Evolutionary conservation across 2,888 invertebrate genomes (phyloP), one percentile per base, ranked within the genome.

Genomic region (Hypomecis punctinalis): DNA sequence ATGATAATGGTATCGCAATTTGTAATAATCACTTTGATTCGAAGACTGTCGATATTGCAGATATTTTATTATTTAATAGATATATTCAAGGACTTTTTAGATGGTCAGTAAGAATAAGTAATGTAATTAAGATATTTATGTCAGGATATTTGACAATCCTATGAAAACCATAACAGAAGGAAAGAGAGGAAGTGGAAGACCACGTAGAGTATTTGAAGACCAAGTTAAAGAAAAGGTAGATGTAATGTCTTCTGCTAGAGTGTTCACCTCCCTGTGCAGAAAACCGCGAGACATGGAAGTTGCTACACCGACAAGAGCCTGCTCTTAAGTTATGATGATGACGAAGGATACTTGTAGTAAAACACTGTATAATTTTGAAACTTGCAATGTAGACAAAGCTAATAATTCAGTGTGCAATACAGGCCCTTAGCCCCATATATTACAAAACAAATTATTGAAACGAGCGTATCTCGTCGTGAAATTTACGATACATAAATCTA

Each of bases 401-500:
- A 23, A 53, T 53, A 65, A 56, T 43, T 43, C 11, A 66, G 45
- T 48, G 33, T 9, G 48, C 43, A 61, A 43, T 39, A 33, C 47
- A 33, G 53, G 57, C 57, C 58, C 48, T 66, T 55, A 65, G 64
- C 54, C 61, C 47, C 68, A 60, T 70, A 72, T 67, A 68, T 72
- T 63, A 69, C 60, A 61, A 63, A 63, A 56, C 61, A 69, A 65
- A 70, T 70, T 66, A 70, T 67, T 61, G 13, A 49, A 70, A 60
- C 57, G 56, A 57, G 48, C 61, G 42, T 55, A 46, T 55, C 53
- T 66, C 54, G 61, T 58, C 61, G 56, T 64, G 46, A 71, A 69
- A 77, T 82, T 81, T 78, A 83, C 77, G 75, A 76, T 67, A 51
- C 68, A 76, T 79, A 82, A 82, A 82, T 77, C 74, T 68, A 73